Base-by-base conservation (phyloP, 2,888 invertebrate genomes). In the Deroplatys truncata region DNA sequence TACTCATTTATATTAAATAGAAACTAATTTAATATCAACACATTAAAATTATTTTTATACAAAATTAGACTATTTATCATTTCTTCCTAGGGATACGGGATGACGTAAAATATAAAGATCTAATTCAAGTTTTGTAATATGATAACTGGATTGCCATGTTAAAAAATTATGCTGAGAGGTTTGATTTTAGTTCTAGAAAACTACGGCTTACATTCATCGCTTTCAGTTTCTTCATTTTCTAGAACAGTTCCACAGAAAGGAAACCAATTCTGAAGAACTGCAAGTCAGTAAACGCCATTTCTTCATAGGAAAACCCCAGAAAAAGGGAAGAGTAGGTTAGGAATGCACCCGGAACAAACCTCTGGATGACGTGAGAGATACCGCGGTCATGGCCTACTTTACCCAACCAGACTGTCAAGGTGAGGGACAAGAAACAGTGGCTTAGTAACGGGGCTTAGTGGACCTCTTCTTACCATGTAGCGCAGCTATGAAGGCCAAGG, bases 261-360 rank as follows among this genome's bases (percentile, higher is more conserved):
- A 72, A 72, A 72, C 20, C 2, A 25, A 20, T 72, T 72, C 56
- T 72, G 56, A 72, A 20, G 56, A 72, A 72, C 56, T 43, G 43
- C 43, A 43, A 43, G 43, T 43, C 43, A 43, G 43, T 43, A 72
- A 72, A 72, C 25, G 2, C 15, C 20, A 72, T 15, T 72, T 72
- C 56, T 25, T 72, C 56, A 72, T 25, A 72, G 56, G 56, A 72
- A 72, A 72, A 72, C 56, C 56, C 56, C 20, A 20, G 16, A 25
- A 72, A 72, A 72, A 72, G 56, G 56, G 56, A 87, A 83, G 86
- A 86, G 49, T 20, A 20, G 28, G 72, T 25, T n/a, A 29, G 86
- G 83, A 87, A 87, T 87, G 87, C 87, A 87, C 87, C 87, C 87
- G 87, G 87, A 87, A 87, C 87, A 31, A 13, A 25, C 31, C n/a